Evolutionary conservation across 2,113 vertebrate species (phyloP).

Genomic region (Ovis canadensis): DNA sequence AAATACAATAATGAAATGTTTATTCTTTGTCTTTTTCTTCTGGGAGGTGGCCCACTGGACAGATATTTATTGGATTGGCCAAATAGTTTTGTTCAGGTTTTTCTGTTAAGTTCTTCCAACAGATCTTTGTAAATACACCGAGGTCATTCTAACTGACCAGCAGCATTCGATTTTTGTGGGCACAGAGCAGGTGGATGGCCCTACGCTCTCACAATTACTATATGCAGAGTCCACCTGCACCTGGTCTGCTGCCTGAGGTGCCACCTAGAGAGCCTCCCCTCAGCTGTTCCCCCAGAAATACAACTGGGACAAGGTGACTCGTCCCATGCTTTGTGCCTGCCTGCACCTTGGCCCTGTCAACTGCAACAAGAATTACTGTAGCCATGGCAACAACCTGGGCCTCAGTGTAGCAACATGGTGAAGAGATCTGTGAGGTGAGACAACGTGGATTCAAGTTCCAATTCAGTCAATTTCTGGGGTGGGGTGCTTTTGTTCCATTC

Average conservation of each 20-base stretch:
- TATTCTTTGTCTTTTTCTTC: not conserved
- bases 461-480: too few relatives aligned
- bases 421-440: too few relatives aligned
- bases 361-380: too few relatives aligned
- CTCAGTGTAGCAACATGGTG: too few relatives aligned
- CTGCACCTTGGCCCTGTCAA: not conserved
- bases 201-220: not conserved
- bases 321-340: not conserved
- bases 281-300: not conserved
- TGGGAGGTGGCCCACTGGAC: not conserved
- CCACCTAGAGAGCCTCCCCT: not conserved
- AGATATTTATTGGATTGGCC: not conserved
- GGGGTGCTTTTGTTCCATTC: too few relatives aligned
- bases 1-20: not conserved
- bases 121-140: not conserved
- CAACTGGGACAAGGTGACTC: not conserved
- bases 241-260: not conserved
- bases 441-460: too few relatives aligned
- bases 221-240: not conserved
- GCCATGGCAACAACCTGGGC: too few relatives aligned
- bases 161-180: not conserved
- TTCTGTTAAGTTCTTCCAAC: not conserved
- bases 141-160: not conserved
- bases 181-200: not conserved
- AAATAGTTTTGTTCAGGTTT: not conserved